Conservation (phyloP, 2,888 invertebrate genomes). For the Gymnoscelis rufifasciata region DNA sequence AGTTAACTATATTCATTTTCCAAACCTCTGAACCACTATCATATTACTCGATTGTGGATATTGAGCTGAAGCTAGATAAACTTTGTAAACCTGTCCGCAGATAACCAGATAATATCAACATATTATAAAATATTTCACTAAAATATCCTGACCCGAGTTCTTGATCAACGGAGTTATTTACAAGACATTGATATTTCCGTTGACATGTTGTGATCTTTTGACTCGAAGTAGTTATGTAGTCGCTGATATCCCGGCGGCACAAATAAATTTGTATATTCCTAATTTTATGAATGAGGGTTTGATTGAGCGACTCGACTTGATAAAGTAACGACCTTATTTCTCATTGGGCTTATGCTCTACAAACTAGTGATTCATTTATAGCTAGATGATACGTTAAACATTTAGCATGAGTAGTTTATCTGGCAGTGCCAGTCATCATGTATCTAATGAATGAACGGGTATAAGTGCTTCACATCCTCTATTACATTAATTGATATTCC, state of each 20-base stretch:
- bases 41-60: background rate
- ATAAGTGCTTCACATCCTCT: conserved; percentile 21
- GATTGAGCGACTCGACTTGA: conserved; percentile 15
- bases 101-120: background rate
- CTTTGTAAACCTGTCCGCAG: conserved; percentile 5
- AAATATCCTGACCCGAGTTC: conserved; percentile 3
- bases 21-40: background rate
- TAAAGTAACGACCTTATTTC: conserved; percentile 21
- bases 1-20: no score
- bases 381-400: conserved; percentile 16
- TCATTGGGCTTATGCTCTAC: conserved; percentile 11
- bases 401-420: conserved; percentile 24
- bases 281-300: conserved; percentile 22
- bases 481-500: conserved; percentile 29
- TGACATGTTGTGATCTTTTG: conserved; percentile 15
- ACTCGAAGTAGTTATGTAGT: conserved; percentile 5
- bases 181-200: conserved; percentile 8
- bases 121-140: conserved; percentile 4
- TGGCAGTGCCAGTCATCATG: conserved; percentile 15
- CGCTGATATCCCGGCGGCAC: conserved; percentile 11
- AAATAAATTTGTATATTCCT: conserved; percentile 14
- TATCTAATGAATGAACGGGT: conserved; percentile 28
- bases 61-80: background rate
- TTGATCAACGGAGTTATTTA: conserved; percentile 8
- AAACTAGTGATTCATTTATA: conserved; percentile 24